Evolutionary conservation across 2,888 invertebrate genomes (phyloP).

Genomic region (Drosophila birchii): DNA sequence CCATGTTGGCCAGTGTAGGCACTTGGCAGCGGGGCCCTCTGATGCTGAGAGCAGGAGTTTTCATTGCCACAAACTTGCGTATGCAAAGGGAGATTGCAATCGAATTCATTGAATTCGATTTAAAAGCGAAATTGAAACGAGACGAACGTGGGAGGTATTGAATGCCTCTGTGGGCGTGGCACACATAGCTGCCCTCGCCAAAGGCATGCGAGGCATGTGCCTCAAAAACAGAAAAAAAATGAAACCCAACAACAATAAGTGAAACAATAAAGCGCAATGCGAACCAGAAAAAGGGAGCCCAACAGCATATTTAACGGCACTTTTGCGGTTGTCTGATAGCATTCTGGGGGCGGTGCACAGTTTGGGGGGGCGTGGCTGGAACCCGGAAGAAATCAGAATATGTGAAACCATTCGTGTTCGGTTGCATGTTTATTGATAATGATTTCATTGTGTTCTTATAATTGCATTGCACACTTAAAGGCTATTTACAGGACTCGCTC

Average conservation of each 20-base stretch:
- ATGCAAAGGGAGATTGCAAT: constrained; percentile 77
- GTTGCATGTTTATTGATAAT: constrained; percentile 63
- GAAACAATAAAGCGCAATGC: constrained; percentile 26
- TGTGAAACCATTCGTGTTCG: constrained; percentile 10
- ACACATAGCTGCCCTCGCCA: constrained; percentile 23
- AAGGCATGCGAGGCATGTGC: constrained; percentile 29
- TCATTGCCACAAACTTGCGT: constrained; percentile 75
- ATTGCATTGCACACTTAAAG: constrained; percentile 67
- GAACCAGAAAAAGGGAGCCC: constrained; percentile 20
- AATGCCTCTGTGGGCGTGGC: constrained; percentile 36
- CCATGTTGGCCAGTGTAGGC: constrained; percentile 28
- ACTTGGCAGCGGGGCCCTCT: not conserved
- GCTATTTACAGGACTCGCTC: constrained; percentile 71
- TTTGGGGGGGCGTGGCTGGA: constrained; percentile 25
- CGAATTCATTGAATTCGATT: constrained; percentile 80
- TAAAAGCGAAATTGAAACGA: constrained; percentile 65
- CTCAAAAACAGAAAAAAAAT: constrained; percentile 16
- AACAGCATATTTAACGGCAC: constrained; percentile 58
- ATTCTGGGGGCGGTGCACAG: constrained; percentile 4
- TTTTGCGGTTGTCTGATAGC: constrained; percentile 55
- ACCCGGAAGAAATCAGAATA: constrained; percentile 2
- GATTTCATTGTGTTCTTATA: constrained; percentile 54
- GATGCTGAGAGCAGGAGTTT: constrained; percentile 34
- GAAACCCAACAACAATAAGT: constrained; percentile 12
- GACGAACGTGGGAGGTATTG: constrained; percentile 11